A percentile compares a stretch with the other conserved stretches of the same genome.
Conservation (phyloP, 2,888 invertebrate species). For the Sympetrum striolatum region DNA sequence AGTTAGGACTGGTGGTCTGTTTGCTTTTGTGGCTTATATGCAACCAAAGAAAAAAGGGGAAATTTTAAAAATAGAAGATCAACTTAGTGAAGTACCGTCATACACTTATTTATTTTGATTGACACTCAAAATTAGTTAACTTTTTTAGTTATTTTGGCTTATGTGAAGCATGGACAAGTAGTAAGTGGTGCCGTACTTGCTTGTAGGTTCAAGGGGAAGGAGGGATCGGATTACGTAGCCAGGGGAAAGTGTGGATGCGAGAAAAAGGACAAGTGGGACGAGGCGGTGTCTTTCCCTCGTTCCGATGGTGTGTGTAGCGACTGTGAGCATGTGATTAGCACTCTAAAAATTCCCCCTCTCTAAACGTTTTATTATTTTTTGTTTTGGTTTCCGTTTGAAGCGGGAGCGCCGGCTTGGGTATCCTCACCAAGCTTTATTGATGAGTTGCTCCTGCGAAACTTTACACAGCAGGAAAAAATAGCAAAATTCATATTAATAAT, state of each 20-base stretch:
- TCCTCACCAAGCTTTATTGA: conserved; percentile 26
- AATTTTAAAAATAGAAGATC: conserved; percentile 32
- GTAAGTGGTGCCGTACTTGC: conserved; percentile 44
- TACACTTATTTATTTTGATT: conserved; percentile 37
- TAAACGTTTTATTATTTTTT: background rate
- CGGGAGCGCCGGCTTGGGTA: conserved; percentile 30
- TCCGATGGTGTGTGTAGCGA: background rate
- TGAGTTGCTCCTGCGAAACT: conserved; percentile 2
- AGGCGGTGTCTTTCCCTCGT: background rate
- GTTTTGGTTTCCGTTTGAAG: background rate
- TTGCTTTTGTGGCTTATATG: conserved; percentile 45
- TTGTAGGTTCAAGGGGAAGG: conserved; percentile 24
- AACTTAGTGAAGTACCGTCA: conserved; percentile 24
- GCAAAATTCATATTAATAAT: background rate
- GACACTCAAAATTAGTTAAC: conserved; percentile 30
- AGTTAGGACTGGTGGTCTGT: conserved; percentile 45
- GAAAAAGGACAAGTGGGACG: background rate
- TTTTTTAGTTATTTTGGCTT: conserved; percentile 36
- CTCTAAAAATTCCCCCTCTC: background rate
- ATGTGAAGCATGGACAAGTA: conserved; percentile 38
- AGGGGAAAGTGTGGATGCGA: background rate
- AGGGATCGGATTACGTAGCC: background rate
- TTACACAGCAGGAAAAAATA: background rate
- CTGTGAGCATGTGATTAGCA: conserved; percentile 15
- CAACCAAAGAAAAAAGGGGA: conserved; percentile 45